Evolutionary conservation across 30 jellyfish, hydroid and myxozoan genomes (phyloP), one percentile per base, ranked within the genome.

Genomic region (Turritopsis rubra): DNA sequence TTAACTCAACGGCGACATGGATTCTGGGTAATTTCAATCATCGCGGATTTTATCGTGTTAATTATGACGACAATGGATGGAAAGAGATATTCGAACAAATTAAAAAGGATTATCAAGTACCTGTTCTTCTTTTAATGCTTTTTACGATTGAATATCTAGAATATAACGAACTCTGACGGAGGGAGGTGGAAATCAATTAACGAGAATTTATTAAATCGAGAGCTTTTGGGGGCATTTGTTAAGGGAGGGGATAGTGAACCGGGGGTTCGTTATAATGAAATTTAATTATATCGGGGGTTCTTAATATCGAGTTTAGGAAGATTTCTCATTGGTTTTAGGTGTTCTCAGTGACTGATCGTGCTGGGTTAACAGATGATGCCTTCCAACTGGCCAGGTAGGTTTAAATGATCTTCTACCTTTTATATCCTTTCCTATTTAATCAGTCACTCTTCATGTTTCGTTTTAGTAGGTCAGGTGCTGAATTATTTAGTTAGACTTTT

Each of bases 291-390:
- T n/a, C n/a, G n/a, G n/a, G n/a, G 60, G 5, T 41, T 3, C 60
- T 5, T 3, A 13, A 41, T 41, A 5, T 41, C 60, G 60, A 3
- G 60, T 3, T 41, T 5, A 3, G 5, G 60, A 41, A 5, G 13
- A 5, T 41, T 1, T 26, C 71, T 29, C 29, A 0, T 77, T 77
- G 9, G 41, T 0, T 84, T 23, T 79, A 92, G 98, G 93, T 83
- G 0, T 85, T 92, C 66, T 71, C 85, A n/a, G 89, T 93, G 1
- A 75, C 87, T 22, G 96, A 92, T 77, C 90, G 98, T 0, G 98
- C 98, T 18, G 96, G 98, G 21, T 72, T 92, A 25, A 92, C 88
- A 17, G 96, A 88, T 66, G 98, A 92, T 77, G 98, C 98, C 18
- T 92, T 92, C 85, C 78, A 75, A 20, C 86, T 92, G 24, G 96